phyloP scores from a whole-genome alignment of 1,140 invertebrate genomes.

The Trachelipus rathkii region DNA sequence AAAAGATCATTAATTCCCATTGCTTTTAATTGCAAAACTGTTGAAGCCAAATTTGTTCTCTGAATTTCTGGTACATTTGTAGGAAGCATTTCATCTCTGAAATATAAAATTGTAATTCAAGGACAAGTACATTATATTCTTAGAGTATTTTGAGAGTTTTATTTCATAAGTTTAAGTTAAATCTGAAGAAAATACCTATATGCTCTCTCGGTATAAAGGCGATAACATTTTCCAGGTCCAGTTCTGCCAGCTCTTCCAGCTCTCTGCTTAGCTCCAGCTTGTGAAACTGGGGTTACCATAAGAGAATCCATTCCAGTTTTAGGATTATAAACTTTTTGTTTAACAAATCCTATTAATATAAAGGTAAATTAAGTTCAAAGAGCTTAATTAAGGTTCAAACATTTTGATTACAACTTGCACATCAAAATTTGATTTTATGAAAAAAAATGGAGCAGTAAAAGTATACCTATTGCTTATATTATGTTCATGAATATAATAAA shows the following conservation, averaged over 20 bases:
- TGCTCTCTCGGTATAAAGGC: slow-evolving; percentile 96
- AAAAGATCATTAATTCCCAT: slow-evolving; percentile 99
- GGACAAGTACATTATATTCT: too few species aligned
- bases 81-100: slow-evolving; percentile 92
- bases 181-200: slow-evolving; percentile 56
- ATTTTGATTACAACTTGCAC: too few species aligned
- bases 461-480: too few species aligned
- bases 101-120: too few species aligned
- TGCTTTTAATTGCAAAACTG: slow-evolving; percentile 91
- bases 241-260: slow-evolving; percentile 93
- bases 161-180: neutral
- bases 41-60: slow-evolving; percentile 93
- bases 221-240: slow-evolving; percentile 94
- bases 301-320: slow-evolving; percentile 99
- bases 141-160: neutral
- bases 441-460: too few species aligned
- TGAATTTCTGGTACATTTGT: slow-evolving; percentile 99
- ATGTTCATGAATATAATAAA: too few species aligned
- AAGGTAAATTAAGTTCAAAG: too few species aligned
- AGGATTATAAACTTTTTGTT: slow-evolving; percentile 99
- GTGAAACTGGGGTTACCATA: slow-evolving; percentile 97
- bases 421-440: too few species aligned
- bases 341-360: slow-evolving; percentile 72
- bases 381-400: too few species aligned
- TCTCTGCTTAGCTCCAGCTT: slow-evolving; percentile 95